Evolutionary conservation across 2,797 vertebrate species (phyloP).

Genomic region (Silurus lanzhouensis): DNA sequence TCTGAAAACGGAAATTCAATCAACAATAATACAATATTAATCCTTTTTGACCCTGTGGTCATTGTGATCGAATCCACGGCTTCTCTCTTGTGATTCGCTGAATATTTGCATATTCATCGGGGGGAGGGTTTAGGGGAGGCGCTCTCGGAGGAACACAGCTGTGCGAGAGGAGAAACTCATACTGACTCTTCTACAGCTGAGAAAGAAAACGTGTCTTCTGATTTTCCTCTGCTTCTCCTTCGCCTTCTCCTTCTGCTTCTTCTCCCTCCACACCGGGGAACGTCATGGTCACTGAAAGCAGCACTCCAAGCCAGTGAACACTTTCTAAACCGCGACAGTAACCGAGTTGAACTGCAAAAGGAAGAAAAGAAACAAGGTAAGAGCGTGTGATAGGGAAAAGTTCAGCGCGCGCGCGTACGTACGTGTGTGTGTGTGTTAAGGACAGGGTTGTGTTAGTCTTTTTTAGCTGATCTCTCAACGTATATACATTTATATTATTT

Average conservation of each 20-base stretch:
- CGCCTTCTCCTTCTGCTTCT: neutral
- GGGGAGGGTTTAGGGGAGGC: constrained; percentile 12
- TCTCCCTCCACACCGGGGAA: neutral
- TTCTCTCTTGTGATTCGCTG: constrained; percentile 12
- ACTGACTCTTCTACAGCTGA: neutral
- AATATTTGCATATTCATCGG: constrained; percentile 12
- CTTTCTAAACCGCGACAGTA: neutral
- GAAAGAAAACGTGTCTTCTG: neutral
- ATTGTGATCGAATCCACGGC: neutral
- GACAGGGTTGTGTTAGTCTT: neutral
- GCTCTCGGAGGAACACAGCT: neutral
- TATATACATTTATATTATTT: neutral
- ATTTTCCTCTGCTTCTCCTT: neutral
- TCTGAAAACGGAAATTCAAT: neutral
- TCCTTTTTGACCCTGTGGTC: neutral
- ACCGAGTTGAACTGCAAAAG: neutral
- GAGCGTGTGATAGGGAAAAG: neutral
- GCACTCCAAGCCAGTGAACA: neutral
- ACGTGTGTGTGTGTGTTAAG: neutral
- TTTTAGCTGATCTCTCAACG: neutral
- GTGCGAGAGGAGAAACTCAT: neutral
- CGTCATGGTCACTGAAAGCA: neutral
- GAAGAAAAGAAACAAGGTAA: constrained; percentile 4
- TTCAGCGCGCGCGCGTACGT: neutral
- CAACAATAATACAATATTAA: neutral